These are phyloP conservation scores for Margarornis squamiger DNA, from an alignment of 2,797 vertebrate genomes.

Conservation along the genomic window DNA sequence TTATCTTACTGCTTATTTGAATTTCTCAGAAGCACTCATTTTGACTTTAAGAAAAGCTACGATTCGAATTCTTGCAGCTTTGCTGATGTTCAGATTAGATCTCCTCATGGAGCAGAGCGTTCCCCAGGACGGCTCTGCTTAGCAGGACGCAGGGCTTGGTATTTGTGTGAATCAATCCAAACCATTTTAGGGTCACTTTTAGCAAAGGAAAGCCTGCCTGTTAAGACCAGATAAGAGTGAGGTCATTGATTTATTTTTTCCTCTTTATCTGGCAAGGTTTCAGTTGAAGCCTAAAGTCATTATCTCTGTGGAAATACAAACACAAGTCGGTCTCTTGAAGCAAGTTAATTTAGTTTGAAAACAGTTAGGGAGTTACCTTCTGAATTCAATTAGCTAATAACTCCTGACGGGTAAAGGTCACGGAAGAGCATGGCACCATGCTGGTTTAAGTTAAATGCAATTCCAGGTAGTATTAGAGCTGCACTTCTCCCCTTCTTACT, in stretches of 20 bases:
- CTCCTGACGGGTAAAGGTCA: constrained; percentile 51
- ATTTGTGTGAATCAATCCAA: constrained; percentile 47
- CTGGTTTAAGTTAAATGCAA: constrained; percentile 36
- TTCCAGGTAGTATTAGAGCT: constrained; percentile 5
- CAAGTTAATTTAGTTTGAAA: constrained; percentile 71
- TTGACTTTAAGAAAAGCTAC: not conserved
- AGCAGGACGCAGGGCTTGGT: not conserved
- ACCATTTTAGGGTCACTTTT: constrained; percentile 62
- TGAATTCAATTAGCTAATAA: constrained; percentile 67
- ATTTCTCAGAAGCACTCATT: constrained; percentile 2
- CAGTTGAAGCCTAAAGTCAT: constrained; percentile 65
- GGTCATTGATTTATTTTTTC: constrained; percentile 69
- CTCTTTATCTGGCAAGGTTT: constrained; percentile 61
- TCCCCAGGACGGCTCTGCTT: not conserved
- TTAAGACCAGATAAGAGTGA: constrained; percentile 70
- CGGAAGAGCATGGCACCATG: not conserved
- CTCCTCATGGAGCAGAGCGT: not conserved
- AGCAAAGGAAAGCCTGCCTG: constrained; percentile 68
- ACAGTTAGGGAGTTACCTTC: constrained; percentile 58
- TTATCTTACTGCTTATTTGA: not conserved
- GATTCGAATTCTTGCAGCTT: constrained; percentile 16
- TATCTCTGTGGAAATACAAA: constrained; percentile 71
- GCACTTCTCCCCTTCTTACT: not conserved
- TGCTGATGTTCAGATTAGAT: constrained; percentile 15
- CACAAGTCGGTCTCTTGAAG: constrained; percentile 59